Evolutionary conservation across 1,140 invertebrate genomes (phyloP).

Genomic region (Drosophila pruinosa): DNA sequence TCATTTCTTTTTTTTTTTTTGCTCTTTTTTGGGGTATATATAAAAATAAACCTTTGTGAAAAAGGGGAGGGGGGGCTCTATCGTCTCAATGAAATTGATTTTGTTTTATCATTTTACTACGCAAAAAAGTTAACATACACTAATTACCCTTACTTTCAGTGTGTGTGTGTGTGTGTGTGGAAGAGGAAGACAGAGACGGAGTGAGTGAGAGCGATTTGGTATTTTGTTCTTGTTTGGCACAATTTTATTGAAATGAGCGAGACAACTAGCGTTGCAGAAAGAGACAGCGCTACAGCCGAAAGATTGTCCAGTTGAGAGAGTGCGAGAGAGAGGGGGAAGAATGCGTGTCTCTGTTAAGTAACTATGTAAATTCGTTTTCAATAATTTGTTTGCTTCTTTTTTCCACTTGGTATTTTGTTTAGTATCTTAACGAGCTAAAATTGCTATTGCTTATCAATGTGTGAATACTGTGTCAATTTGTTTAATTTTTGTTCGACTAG

Average conservation of each 20-base stretch:
- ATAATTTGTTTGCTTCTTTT: slow-evolving; percentile 22
- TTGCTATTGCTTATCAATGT: slow-evolving; percentile 61
- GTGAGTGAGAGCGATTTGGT: not conserved
- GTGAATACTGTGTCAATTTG: slow-evolving; percentile 22
- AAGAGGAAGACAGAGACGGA: not conserved
- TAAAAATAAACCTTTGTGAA: slow-evolving; percentile 36
- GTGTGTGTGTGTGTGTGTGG: not conserved
- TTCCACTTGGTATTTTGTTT: slow-evolving; percentile 12
- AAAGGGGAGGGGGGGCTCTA: not conserved
- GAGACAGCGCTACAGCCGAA: slow-evolving; percentile 8
- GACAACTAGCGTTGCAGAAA: slow-evolving; percentile 10
- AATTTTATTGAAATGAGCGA: slow-evolving; percentile 38
- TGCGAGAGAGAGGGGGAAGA: not conserved
- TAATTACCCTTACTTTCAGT: slow-evolving; percentile 36
- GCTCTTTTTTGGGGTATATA: slow-evolving; percentile 6
- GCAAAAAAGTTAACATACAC: slow-evolving; percentile 33
- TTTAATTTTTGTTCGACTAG: slow-evolving; percentile 15
- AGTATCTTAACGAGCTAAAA: slow-evolving; percentile 50
- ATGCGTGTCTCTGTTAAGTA: slow-evolving; percentile 27
- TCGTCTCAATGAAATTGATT: not conserved
- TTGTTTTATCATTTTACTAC: slow-evolving; percentile 8
- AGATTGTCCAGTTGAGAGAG: slow-evolving; percentile 26
- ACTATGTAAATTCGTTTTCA: slow-evolving; percentile 77
- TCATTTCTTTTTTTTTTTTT: not conserved
- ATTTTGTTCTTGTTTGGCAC: slow-evolving; percentile 27